Evolutionary conservation across 1,140 invertebrate species (phyloP).

Genomic region (Helicoverpa armigera): DNA sequence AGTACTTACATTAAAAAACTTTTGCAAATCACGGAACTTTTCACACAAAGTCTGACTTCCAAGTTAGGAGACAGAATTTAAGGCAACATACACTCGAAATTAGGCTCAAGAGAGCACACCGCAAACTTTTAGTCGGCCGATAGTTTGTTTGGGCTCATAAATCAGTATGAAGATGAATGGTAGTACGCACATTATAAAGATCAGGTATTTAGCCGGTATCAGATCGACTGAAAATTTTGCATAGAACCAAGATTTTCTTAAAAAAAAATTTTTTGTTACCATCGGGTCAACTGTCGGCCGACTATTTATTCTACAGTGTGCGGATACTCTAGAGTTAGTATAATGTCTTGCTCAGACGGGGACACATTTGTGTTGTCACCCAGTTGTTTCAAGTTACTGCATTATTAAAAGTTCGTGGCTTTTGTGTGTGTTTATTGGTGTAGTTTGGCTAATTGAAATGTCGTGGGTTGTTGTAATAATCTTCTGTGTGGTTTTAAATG

Average conservation of each 20-base stretch:
- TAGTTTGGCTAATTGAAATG: slow-evolving; percentile 6
- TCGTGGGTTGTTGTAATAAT: background rate
- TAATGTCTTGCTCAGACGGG: slow-evolving; percentile 10
- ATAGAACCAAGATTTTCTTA: too few species aligned
- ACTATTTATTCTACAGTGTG: background rate
- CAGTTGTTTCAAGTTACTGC: slow-evolving; percentile 7
- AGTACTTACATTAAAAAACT: slow-evolving; percentile 39
- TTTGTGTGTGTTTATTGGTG: slow-evolving; percentile 6
- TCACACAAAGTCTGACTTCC: slow-evolving; percentile 16
- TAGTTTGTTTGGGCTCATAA: too few species aligned
- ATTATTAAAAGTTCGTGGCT: slow-evolving; percentile 16
- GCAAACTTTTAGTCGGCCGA: too few species aligned
- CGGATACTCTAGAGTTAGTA: background rate
- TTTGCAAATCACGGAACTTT: slow-evolving; percentile 30
- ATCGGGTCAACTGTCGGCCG: too few species aligned
- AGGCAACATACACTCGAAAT: slow-evolving; percentile 14
- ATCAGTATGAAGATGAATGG: too few species aligned
- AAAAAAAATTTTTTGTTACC: too few species aligned
- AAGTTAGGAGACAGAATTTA: slow-evolving; percentile 24
- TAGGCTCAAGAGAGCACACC: background rate
- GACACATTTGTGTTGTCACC: slow-evolving; percentile 29
- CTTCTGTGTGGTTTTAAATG: background rate
- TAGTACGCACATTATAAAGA: too few species aligned
- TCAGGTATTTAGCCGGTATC: too few species aligned
- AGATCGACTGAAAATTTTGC: too few species aligned